Conservation (phyloP, 2,888 invertebrate genomes). For the Ramazzottius varieornatus region DNA sequence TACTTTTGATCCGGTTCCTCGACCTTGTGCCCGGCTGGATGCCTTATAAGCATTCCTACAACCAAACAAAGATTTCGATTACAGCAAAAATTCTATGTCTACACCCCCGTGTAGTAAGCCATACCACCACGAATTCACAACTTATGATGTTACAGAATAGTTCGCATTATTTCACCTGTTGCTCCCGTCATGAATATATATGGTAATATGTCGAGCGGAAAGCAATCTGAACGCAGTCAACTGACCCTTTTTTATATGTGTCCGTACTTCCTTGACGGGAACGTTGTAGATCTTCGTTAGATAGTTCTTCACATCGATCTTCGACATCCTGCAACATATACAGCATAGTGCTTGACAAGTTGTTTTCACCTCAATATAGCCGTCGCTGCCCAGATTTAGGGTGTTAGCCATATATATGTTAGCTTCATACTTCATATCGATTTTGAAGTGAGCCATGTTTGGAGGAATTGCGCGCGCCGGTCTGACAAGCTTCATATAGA, state of each 20-base stretch:
- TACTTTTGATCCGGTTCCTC: not conserved
- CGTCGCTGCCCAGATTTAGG: too few relatives aligned
- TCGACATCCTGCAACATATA: conserved; percentile 43
- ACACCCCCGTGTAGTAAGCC: too few relatives aligned
- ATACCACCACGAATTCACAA: too few relatives aligned
- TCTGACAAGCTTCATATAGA: conserved; percentile 75
- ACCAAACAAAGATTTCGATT: too few relatives aligned
- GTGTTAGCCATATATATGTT: not conserved
- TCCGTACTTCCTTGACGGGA: conserved; percentile 46
- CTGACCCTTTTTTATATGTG: conserved; percentile 16
- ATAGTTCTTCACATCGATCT: conserved; percentile 63
- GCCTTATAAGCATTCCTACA: not conserved
- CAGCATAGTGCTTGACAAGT: not conserved
- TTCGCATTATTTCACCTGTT: too few relatives aligned
- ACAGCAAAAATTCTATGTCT: too few relatives aligned
- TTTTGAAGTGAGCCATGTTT: conserved; percentile 60
- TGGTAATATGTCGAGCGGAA: too few relatives aligned
- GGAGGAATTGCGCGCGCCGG: conserved; percentile 34
- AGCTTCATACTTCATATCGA: conserved; percentile 42
- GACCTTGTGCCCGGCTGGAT: not conserved
- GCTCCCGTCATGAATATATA: too few relatives aligned
- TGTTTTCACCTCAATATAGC: not conserved
- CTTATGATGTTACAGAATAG: too few relatives aligned
- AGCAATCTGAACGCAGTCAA: too few relatives aligned
- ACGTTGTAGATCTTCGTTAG: conserved; percentile 79